A percentile compares a stretch with the other conserved stretches of the same genome.
Evolutionary conservation across 2,797 vertebrate species (phyloP).

Genomic region (Melanotaenia nigrans): DNA sequence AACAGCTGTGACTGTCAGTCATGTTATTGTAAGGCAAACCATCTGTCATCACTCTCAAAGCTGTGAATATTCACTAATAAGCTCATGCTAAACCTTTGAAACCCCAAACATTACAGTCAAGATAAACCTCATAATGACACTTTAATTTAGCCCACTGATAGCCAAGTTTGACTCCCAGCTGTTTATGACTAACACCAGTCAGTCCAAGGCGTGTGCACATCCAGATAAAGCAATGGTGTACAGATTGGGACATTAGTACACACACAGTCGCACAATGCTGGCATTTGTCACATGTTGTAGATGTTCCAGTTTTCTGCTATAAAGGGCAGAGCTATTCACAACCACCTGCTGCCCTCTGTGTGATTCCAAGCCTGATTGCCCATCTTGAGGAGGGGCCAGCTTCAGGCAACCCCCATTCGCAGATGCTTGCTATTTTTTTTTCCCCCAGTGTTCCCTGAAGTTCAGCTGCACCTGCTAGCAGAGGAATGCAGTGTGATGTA

Average conservation of each 20-base stretch:
- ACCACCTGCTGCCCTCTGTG: slow-evolving; percentile 42
- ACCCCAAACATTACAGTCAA: background rate
- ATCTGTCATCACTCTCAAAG: background rate
- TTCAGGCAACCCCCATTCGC: slow-evolving; percentile 1
- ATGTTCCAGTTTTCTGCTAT: slow-evolving; percentile 10
- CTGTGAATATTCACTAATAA: background rate
- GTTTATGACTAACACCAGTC: background rate
- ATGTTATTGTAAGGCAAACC: background rate
- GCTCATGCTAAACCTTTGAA: background rate
- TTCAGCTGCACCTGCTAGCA: slow-evolving; percentile 56
- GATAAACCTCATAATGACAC: background rate
- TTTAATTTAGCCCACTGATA: background rate
- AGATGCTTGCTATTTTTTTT: slow-evolving; percentile 19
- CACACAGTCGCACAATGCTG: slow-evolving; percentile 13
- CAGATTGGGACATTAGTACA: background rate
- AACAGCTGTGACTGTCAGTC: background rate
- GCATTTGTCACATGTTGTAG: slow-evolving; percentile 33
- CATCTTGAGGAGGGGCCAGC: slow-evolving; percentile 19
- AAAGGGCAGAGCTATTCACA: slow-evolving; percentile 1
- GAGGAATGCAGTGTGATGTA: slow-evolving; percentile 66
- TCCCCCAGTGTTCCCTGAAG: slow-evolving; percentile 35
- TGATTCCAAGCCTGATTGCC: slow-evolving; percentile 28
- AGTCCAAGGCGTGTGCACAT: background rate
- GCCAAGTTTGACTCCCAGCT: background rate
- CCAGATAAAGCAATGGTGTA: background rate